A percentile compares a stretch with the other conserved stretches of the same genome.
phyloP scores from a whole-genome alignment of 2,113 vertebrate species.

The Xenopus laevis region DNA sequence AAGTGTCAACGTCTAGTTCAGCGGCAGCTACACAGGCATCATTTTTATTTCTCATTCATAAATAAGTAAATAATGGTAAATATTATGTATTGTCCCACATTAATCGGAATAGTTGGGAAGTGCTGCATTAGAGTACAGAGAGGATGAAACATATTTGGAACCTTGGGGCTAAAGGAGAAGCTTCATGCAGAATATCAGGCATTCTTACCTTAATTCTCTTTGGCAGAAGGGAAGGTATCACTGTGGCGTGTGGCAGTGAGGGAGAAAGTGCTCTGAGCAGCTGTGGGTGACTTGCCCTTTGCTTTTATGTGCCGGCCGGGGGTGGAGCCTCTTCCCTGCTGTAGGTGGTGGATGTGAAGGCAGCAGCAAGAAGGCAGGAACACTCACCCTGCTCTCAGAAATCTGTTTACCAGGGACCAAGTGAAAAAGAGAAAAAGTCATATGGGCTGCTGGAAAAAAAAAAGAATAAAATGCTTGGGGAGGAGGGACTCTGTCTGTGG shows the following conservation, averaged over 20 bases:
- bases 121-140: too few relatives aligned
- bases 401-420: constrained; percentile 54
- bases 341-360: constrained; percentile 79
- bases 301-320: constrained; percentile 89
- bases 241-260: constrained; percentile 62
- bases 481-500: not conserved
- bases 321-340: constrained; percentile 76
- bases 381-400: constrained; percentile 29
- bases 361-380: constrained; percentile 38
- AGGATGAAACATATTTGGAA: too few relatives aligned
- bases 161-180: too few relatives aligned
- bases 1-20: too few relatives aligned
- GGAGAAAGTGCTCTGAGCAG: constrained; percentile 71
- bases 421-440: constrained; percentile 29
- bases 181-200: too few relatives aligned
- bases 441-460: constrained; percentile 4
- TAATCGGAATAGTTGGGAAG: too few relatives aligned
- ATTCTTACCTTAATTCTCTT: constrained; percentile 75
- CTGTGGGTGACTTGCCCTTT: constrained; percentile 73
- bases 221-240: constrained; percentile 66
- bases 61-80: too few relatives aligned
- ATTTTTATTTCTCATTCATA: too few relatives aligned
- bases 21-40: too few relatives aligned
- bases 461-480: not conserved
- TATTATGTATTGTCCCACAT: too few relatives aligned